phyloP scores from a whole-genome alignment of 1,140 invertebrate genomes.

The Schlechtendalia chinensis region DNA sequence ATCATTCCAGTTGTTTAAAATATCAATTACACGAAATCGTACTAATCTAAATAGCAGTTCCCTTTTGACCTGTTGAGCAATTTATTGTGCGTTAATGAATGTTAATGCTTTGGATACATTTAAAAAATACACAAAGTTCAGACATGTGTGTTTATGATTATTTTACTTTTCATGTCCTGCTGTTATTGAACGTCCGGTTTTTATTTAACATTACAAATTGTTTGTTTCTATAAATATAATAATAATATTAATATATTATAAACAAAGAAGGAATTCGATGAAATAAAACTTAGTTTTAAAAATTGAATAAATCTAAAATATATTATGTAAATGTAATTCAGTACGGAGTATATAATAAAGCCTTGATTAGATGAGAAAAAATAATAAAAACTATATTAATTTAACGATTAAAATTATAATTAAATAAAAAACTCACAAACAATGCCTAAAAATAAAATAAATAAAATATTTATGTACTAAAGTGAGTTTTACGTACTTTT shows the following conservation, averaged over 20 bases:
- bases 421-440: constrained; percentile 50
- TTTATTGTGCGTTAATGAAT: constrained; percentile 3
- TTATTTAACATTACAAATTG: constrained; percentile 20
- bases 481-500: constrained; percentile 7
- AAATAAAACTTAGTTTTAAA: constrained; percentile 47
- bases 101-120: constrained; percentile 12
- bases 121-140: constrained; percentile 30
- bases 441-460: constrained; percentile 47
- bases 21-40: constrained; percentile 17
- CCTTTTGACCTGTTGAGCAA: constrained; percentile 42
- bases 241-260: constrained; percentile 33
- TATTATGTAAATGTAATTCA: constrained; percentile 50
- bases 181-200: constrained; percentile 24
- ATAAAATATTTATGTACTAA: constrained; percentile 21
- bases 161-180: constrained; percentile 28
- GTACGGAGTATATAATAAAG: constrained; percentile 48
- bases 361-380: constrained; percentile 46
- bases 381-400: constrained; percentile 49
- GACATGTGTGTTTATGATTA: constrained; percentile 28
- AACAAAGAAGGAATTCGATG: background rate
- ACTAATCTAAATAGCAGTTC: constrained; percentile 44
- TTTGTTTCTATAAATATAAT: constrained; percentile 18
- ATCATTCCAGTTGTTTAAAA: background rate
- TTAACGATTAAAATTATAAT: constrained; percentile 47
- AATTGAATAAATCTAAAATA: constrained; percentile 51